Conservation (phyloP, 1,140 invertebrate species). For the Olivierus martensii region DNA sequence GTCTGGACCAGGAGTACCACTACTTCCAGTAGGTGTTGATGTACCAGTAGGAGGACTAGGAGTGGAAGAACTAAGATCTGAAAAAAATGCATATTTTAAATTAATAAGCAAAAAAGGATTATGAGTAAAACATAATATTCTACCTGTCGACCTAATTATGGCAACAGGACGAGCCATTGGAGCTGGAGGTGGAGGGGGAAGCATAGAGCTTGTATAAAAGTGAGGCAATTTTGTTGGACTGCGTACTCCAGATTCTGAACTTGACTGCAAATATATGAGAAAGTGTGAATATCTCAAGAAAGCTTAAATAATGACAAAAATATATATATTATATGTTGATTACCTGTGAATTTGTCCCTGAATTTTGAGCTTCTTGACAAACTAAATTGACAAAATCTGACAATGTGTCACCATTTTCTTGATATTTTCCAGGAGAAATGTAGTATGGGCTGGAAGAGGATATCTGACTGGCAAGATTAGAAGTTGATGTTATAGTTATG, state of each 20-base stretch:
- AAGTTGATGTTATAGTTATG: constrained; percentile 15
- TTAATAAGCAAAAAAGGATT: neutral
- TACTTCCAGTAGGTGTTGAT: neutral
- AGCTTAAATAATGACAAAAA: too few species aligned
- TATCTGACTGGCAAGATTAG: constrained; percentile 7
- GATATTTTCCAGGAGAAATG: constrained; percentile 18
- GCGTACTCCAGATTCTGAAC: constrained; percentile 48
- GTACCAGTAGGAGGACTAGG: constrained; percentile 10
- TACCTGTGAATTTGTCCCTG: constrained; percentile 9
- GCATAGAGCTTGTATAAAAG: constrained; percentile 28
- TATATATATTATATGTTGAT: too few species aligned
- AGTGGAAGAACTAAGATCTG: neutral
- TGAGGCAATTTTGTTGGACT: constrained; percentile 17
- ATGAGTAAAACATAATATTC: neutral
- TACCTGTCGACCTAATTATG: constrained; percentile 59
- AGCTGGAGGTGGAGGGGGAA: constrained; percentile 81
- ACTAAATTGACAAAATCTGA: constrained; percentile 94
- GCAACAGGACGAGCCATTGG: constrained; percentile 91
- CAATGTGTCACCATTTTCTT: constrained; percentile 42
- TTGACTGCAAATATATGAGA: constrained; percentile 38
- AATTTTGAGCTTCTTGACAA: constrained; percentile 36
- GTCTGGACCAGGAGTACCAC: neutral
- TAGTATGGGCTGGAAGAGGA: constrained; percentile 14
- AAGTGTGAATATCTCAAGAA: too few species aligned
- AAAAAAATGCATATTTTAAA: neutral